These are phyloP conservation scores for Busseola fusca DNA, from an alignment of 2,888 invertebrate genomes.

Conservation along the genomic window DNA sequence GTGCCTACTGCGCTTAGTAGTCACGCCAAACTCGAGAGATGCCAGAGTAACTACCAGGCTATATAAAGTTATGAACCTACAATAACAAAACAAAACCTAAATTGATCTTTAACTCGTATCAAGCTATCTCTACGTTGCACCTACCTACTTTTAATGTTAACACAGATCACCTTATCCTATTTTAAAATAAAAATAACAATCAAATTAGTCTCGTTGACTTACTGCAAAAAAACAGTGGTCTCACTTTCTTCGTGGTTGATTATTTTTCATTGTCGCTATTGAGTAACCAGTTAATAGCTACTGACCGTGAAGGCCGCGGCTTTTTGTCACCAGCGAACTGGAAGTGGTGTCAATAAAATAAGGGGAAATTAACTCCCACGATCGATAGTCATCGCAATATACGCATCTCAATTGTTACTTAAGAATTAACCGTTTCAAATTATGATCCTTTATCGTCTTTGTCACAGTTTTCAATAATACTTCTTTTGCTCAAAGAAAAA, in stretches of 20 bases:
- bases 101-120: not conserved
- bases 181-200: slow-evolving; percentile 30
- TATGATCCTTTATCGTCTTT: not conserved
- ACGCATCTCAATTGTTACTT: not conserved
- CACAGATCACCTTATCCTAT: slow-evolving; percentile 15
- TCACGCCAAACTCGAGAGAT: not conserved
- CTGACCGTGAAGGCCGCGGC: slow-evolving; percentile 82
- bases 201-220: slow-evolving; percentile 56
- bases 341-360: slow-evolving; percentile 55
- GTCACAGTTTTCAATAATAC: not conserved
- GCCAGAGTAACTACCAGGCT: no score
- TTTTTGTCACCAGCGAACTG: slow-evolving; percentile 63
- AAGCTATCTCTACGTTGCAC: not conserved
- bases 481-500: not conserved
- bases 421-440: not conserved
- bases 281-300: slow-evolving; percentile 74
- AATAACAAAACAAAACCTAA: not conserved
- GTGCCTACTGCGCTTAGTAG: not conserved
- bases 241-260: slow-evolving; percentile 72
- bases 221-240: slow-evolving; percentile 55
- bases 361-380: slow-evolving; percentile 34
- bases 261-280: slow-evolving; percentile 83
- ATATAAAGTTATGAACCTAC: not conserved
- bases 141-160: not conserved
- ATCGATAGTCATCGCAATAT: not conserved